Evolutionary conservation across 2,113 vertebrate genomes (phyloP).

Genomic region (Python bivittatus): DNA sequence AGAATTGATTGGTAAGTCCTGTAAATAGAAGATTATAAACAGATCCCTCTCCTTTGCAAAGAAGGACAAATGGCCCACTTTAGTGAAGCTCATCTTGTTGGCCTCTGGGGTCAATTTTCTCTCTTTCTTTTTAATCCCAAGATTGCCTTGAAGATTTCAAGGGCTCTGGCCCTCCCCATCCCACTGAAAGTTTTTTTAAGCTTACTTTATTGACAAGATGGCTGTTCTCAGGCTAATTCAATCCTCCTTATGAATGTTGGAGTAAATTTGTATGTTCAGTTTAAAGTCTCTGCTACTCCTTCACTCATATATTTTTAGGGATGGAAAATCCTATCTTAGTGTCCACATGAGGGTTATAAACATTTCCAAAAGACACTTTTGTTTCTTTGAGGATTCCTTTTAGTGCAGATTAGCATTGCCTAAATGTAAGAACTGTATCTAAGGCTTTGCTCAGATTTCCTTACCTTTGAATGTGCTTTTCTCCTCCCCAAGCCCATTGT

Average conservation of each 20-base stretch:
- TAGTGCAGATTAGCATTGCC: conserved; percentile 7
- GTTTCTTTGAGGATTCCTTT: conserved; percentile 18
- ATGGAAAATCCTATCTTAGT: not conserved
- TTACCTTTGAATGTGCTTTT: not conserved
- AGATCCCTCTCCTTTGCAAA: not conserved
- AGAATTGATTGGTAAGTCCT: too few species aligned
- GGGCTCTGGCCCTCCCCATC: not conserved
- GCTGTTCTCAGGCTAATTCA: not conserved
- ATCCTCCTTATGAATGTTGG: not conserved
- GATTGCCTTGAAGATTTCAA: not conserved
- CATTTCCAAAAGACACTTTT: conserved; percentile 15
- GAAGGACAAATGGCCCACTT: not conserved
- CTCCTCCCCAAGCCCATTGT: conserved; percentile 1
- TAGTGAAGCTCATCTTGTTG: not conserved
- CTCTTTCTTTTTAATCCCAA: not conserved
- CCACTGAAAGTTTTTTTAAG: fast-evolving
- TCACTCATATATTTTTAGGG: conserved; percentile 6
- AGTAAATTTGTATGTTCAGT: not conserved
- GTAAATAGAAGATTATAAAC: not conserved
- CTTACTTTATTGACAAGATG: not conserved
- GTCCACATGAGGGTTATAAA: not conserved
- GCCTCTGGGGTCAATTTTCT: not conserved
- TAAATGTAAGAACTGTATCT: conserved; percentile 15
- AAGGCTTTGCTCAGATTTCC: conserved; percentile 18
- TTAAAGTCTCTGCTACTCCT: not conserved